Percentiles rank a stretch among this genome's conserved stretches.
Evolutionary conservation across 30 jellyfish, hydroid and myxozoan genomes (phyloP).

Genomic region (Hydractinia echinata): DNA sequence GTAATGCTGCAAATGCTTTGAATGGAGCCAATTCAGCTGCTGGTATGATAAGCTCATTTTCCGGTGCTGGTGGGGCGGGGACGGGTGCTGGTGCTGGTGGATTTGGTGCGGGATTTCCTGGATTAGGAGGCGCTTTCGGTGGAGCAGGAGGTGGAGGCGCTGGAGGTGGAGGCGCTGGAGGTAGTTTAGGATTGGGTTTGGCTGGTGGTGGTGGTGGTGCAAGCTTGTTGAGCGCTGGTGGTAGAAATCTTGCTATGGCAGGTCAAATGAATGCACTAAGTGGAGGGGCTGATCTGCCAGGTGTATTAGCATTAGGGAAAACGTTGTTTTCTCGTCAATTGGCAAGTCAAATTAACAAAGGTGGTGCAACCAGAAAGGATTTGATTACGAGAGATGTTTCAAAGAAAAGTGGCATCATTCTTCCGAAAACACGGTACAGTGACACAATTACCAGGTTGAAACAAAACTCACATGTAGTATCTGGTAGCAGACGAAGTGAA

Average conservation of each 20-base stretch:
- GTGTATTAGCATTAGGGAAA: constrained; percentile 27
- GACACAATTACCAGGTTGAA: neutral
- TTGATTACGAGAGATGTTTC: no score
- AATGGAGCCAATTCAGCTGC: constrained; percentile 22
- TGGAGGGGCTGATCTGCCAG: constrained; percentile 35
- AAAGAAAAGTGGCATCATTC: no score
- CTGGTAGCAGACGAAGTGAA: neutral
- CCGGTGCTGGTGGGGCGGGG: constrained; percentile 28
- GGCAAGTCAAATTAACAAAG: neutral
- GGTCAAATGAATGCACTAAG: constrained; percentile 30
- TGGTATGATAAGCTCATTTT: constrained; percentile 5
- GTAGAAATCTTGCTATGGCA: constrained; percentile 2
- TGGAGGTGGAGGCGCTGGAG: constrained; percentile 39
- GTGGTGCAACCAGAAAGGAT: neutral
- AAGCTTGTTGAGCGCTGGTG: neutral
- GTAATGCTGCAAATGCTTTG: constrained; percentile 12
- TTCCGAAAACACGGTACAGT: neutral
- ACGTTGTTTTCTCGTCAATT: neutral
- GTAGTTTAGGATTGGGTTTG: constrained; percentile 44
- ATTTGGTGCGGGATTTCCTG: constrained; percentile 39
- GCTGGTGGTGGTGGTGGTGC: constrained; percentile 55
- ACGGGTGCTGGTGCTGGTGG: constrained; percentile 36
- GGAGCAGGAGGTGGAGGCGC: constrained; percentile 43
- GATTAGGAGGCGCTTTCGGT: constrained; percentile 34
- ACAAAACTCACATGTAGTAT: neutral